phyloP scores from a whole-genome alignment of 2,113 vertebrate genomes.

The Chrysemys picta region DNA sequence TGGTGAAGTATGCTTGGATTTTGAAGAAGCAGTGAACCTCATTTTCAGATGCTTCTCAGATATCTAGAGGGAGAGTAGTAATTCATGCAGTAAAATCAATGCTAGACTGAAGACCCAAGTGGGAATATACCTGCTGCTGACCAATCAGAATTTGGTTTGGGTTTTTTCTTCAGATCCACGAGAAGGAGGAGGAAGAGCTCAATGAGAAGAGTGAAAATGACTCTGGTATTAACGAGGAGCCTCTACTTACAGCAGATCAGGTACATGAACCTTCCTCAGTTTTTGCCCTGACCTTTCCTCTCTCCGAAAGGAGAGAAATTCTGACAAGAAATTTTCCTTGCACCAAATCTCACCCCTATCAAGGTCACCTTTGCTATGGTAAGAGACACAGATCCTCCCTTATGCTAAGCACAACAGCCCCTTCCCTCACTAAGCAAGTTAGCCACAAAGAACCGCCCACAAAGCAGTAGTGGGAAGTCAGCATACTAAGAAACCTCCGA shows the following conservation, averaged over 20 bases:
- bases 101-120: not conserved
- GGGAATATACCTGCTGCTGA: not conserved
- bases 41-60: not conserved
- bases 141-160: not conserved
- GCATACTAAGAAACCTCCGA: not conserved
- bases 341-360: not conserved
- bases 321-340: not conserved
- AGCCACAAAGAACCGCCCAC: not conserved
- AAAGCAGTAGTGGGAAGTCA: not conserved
- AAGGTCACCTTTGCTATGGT: not conserved
- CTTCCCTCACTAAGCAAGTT: not conserved
- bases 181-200: conserved; percentile 93
- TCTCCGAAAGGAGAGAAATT: not conserved
- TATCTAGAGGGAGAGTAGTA: not conserved
- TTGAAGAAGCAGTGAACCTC: not conserved
- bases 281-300: not conserved
- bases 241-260: conserved; percentile 92
- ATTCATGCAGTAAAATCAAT: not conserved
- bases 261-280: conserved; percentile 43
- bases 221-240: conserved; percentile 89
- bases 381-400: not conserved
- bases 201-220: conserved; percentile 92
- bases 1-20: not conserved
- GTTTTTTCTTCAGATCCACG: conserved; percentile 82
- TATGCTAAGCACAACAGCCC: not conserved